Evolutionary conservation across 1,140 invertebrate genomes (phyloP).

Genomic region (Macrocentrus cingulum): DNA sequence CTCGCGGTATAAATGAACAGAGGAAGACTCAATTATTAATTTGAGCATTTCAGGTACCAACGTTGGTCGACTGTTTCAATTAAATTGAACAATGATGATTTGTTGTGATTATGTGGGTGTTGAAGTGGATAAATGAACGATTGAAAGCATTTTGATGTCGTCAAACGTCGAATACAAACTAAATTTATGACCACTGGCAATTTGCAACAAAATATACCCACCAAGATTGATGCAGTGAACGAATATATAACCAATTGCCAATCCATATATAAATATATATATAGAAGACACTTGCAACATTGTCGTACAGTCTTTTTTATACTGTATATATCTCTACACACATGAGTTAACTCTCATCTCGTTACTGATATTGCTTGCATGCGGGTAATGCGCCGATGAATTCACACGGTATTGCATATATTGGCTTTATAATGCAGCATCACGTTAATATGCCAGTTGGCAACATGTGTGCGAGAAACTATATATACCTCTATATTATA

Average conservation of each 20-base stretch:
- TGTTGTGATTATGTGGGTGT: neutral
- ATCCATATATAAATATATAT: conserved; percentile 15
- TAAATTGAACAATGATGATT: neutral
- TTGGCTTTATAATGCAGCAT: too few relatives aligned
- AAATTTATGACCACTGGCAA: conserved; percentile 48
- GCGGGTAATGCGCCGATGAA: too few relatives aligned
- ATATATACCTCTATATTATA: too few relatives aligned
- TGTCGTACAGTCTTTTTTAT: too few relatives aligned
- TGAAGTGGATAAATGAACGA: neutral
- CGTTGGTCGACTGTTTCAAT: neutral
- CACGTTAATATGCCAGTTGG: too few relatives aligned
- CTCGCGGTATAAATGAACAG: too few relatives aligned
- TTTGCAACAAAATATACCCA: conserved; percentile 38
- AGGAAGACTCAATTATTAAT: too few relatives aligned
- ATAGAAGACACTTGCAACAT: conserved; percentile 2
- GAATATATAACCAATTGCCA: conserved; percentile 45
- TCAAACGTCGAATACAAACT: conserved; percentile 8
- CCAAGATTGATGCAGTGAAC: conserved; percentile 55
- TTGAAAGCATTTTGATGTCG: conserved; percentile 5
- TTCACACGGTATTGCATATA: too few relatives aligned
- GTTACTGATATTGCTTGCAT: too few relatives aligned
- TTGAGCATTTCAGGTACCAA: neutral
- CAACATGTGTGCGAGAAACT: too few relatives aligned
- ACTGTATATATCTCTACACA: too few relatives aligned
- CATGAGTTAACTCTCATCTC: too few relatives aligned